Base-by-base conservation (phyloP, 2,113 vertebrate genomes). In the Chloropsis hardwickii region DNA sequence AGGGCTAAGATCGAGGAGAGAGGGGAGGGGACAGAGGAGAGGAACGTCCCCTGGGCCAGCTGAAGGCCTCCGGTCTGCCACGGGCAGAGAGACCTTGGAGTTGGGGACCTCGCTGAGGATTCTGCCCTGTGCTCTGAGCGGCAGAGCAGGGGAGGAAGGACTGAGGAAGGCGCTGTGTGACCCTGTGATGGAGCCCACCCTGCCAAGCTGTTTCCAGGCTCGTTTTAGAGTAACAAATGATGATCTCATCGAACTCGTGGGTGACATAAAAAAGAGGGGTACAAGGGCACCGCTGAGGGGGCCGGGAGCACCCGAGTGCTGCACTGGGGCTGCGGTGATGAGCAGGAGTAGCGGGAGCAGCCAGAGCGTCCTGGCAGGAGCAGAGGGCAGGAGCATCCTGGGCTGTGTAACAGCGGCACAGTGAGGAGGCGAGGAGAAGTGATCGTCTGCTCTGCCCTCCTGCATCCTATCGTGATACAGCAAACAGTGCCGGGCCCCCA, bases 331-430 rank as follows among this genome's bases (percentile, higher is more conserved):
- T 88, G 8, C 3, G 14, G 56, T 1, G 73, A 37, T 9, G 45
- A 84, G 81, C 50, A 65, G 48, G 45, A 40, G 7, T 42, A 84
- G 45, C 39, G 44, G 65, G 19, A 89, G 67, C 69, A 86, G 66
- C 2, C 58, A 15, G 29, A 0, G 18, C 10, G 53, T 47, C 37
- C 74, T 10, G 74, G 57, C 48, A 90, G 81, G 14, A 62, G 62
- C 28, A 35, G 45, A 61, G 42, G 50, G 24, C 58, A 50, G 61
- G 24, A 65, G 50, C 45, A 42, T 14, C 67, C 67, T 53, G 66
- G 23, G 86, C 58, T 93, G 76, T 73, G 72, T 50, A 77, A 95
- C 90, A 94, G 86, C 33, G 33, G 90, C 92, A 93, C 86, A 11
- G 53, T 53, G 71, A 92, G 76, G 85, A 92, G 27, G 58, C 5